Evolutionary conservation across 2,113 vertebrate species (phyloP).

Genomic region (Embiotoca jacksoni): DNA sequence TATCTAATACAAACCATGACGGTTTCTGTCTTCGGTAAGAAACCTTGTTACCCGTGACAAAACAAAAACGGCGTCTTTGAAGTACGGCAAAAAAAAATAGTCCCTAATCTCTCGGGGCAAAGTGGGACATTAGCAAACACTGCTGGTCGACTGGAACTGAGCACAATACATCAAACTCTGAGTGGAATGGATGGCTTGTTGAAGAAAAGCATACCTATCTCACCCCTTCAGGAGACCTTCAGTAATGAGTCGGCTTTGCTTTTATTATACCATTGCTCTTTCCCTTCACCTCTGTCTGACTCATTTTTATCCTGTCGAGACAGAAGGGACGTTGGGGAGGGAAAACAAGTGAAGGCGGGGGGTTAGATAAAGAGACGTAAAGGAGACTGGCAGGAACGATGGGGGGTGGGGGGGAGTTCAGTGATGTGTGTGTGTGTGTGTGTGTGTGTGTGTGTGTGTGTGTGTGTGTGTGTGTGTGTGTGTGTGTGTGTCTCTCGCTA

Average conservation of each 20-base stretch:
- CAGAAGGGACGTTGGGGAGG: neutral
- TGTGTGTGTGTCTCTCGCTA: too few species aligned
- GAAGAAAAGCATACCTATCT: constrained; percentile 49
- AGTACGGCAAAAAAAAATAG: constrained; percentile 32
- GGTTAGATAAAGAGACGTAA: neutral
- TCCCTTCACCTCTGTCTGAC: constrained; percentile 33
- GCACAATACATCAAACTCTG: constrained; percentile 32
- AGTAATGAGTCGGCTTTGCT: constrained; percentile 58
- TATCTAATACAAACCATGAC: too few species aligned
- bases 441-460: too few species aligned
- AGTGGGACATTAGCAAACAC: constrained; percentile 39
- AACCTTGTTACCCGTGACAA: neutral
- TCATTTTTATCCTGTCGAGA: constrained; percentile 44
- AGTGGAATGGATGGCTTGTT: constrained; percentile 36
- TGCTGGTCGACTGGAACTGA: constrained; percentile 27
- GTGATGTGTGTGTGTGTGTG: too few species aligned
- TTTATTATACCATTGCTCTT: constrained; percentile 47
- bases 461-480: too few species aligned
- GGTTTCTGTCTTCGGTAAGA: neutral
- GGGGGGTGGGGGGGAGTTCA: too few species aligned
- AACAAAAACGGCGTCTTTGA: neutral
- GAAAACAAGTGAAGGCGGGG: too few species aligned
- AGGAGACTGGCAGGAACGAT: neutral
- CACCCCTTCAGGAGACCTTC: constrained; percentile 45
- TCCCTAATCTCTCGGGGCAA: constrained; percentile 5